A percentile compares a stretch with the other conserved stretches of the same genome.
These are phyloP conservation scores for Gymnarchus niloticus DNA, from an alignment of 2,113 vertebrate species.

Conservation along the genomic window DNA sequence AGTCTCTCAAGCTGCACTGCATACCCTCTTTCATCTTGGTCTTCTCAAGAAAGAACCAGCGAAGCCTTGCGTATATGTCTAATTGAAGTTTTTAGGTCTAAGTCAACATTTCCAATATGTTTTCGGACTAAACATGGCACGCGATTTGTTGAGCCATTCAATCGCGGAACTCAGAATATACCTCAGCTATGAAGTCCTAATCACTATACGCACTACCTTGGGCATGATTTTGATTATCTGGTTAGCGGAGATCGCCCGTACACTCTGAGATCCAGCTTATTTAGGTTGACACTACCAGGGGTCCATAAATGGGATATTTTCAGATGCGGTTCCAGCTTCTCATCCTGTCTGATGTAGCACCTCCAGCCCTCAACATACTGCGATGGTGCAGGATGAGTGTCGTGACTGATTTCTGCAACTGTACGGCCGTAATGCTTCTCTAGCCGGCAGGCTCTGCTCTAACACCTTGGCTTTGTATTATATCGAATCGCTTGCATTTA, in stretches of 20 bases:
- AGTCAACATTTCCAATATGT: neutral
- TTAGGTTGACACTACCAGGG: neutral
- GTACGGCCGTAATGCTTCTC: neutral
- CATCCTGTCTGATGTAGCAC: no score
- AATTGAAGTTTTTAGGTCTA: neutral
- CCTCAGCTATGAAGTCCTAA: no score
- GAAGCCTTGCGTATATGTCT: no score
- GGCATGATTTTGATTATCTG: neutral
- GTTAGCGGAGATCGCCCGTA: neutral
- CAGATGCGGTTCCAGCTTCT: neutral
- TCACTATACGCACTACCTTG: neutral
- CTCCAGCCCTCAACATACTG: neutral
- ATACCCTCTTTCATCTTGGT: neutral
- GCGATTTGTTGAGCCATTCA: no score
- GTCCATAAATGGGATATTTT: neutral
- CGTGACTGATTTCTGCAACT: no score
- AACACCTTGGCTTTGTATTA: neutral
- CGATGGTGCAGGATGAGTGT: no score
- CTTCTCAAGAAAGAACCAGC: neutral
- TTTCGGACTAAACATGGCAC: neutral
- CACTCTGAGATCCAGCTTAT: neutral
- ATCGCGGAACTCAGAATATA: no score
- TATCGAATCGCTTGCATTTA: conserved; percentile 8
- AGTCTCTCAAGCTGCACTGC: neutral
- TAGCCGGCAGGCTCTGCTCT: neutral